Conservation (phyloP, 2,888 invertebrate species). For the Gerris lacustris region DNA sequence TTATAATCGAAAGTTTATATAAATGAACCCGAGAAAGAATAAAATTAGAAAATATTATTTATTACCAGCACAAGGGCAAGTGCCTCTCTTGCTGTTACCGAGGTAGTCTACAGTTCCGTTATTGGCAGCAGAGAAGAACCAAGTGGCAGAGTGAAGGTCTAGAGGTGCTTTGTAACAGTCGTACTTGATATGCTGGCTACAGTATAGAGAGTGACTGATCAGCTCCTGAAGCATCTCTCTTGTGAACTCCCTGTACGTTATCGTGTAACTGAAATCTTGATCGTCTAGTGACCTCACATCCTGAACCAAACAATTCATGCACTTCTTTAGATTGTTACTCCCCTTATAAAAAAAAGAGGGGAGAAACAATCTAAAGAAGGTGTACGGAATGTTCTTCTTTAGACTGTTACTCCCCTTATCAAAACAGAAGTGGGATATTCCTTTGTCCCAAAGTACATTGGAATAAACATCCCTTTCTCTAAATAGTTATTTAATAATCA, state of each 20-base stretch:
- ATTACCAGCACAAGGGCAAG: conserved; percentile 46
- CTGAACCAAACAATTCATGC: conserved; percentile 35
- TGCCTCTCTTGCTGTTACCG: conserved; percentile 59
- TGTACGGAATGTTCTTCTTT: no score
- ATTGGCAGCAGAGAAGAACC: conserved; percentile 70
- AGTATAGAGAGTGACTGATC: conserved; percentile 77
- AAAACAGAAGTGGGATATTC: no score
- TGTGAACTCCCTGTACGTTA: conserved; percentile 77
- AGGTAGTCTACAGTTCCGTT: conserved; percentile 65
- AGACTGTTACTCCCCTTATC: no score
- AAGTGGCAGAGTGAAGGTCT: conserved; percentile 74
- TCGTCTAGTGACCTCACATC: conserved; percentile 69
- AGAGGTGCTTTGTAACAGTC: conserved; percentile 81
- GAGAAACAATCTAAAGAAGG: no score
- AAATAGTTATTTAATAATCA: background rate
- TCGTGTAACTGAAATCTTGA: conserved; percentile 69
- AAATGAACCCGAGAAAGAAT: no score
- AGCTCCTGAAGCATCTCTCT: conserved; percentile 83
- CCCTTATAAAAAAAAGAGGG: no score
- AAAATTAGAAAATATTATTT: no score
- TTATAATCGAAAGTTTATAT: no score
- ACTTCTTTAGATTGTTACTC: no score
- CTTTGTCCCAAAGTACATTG: no score
- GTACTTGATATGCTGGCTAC: conserved; percentile 78
- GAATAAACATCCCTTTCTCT: no score